Evolutionary conservation across 2,888 invertebrate genomes (phyloP).

Genomic region (Drosophila monieri): DNA sequence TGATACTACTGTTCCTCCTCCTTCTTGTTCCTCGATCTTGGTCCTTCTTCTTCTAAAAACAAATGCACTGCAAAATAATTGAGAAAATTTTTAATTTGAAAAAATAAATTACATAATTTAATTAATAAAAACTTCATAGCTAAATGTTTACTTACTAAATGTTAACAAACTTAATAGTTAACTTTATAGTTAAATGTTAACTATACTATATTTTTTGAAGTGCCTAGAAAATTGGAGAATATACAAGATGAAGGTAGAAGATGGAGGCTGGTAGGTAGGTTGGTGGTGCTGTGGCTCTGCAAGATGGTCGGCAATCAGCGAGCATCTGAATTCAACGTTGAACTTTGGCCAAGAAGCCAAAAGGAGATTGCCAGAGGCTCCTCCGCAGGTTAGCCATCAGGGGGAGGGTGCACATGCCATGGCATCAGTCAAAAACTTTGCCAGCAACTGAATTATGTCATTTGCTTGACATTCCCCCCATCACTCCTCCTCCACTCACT

Average conservation of each 20-base stretch:
- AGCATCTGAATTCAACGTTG: constrained; percentile 76
- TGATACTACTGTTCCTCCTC: not conserved
- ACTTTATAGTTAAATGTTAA: too few species aligned
- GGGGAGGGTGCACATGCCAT: constrained; percentile 25
- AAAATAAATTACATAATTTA: too few species aligned
- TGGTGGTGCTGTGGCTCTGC: constrained; percentile 46
- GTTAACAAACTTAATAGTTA: too few species aligned
- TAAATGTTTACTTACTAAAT: too few species aligned
- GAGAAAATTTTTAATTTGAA: not conserved
- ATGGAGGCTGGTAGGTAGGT: too few species aligned
- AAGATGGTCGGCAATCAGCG: constrained; percentile 76
- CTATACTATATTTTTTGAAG: not conserved
- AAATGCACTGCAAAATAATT: constrained; percentile 4
- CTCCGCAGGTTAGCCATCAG: not conserved
- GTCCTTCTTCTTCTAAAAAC: constrained; percentile 6
- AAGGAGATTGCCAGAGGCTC: constrained; percentile 14
- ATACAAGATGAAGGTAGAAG: constrained; percentile 2
- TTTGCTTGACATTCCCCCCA: constrained; percentile 63
- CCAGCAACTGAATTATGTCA: constrained; percentile 80
- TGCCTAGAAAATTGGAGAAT: constrained; percentile 6
- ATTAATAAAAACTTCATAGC: too few species aligned
- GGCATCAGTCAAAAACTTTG: constrained; percentile 75
- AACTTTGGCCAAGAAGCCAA: constrained; percentile 57
- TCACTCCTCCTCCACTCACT: not conserved
- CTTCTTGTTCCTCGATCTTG: constrained; percentile 9